Base-by-base conservation (phyloP, 2,797 vertebrate genomes). In the Synanceia verrucosa region DNA sequence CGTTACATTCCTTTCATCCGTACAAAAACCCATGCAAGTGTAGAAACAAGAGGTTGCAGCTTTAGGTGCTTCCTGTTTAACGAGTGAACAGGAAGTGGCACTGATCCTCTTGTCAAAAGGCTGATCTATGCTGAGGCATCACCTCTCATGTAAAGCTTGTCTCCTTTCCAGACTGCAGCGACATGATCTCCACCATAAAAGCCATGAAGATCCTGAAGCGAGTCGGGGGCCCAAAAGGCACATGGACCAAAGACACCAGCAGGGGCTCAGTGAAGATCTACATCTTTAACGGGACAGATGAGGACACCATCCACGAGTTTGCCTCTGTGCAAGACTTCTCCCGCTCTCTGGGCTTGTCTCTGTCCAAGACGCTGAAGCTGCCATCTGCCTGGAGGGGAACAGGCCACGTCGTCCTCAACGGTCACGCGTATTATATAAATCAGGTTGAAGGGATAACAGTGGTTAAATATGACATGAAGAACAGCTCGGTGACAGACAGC, bases 191-290 rank as follows among this genome's bases (percentile, higher is more conserved):
- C 50, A 97, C 92, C 5, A 93, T 99, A 76, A 97, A 95, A 83
- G 96, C 96, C 85, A 98, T 99, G 97, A 99, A 99, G 94, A 98
- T 99, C 85, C 76, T 99, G 65, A 99, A 99, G 90, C 92, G 96
- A 14, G 93, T 95, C 0, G 98, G 98, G 5, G 94, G 95, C 5
- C 4, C 93, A 2, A 93, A 95, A 1, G 98, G 98, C 31, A 94
- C 94, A 53, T 99, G 98, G 98, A 97, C 95, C 84, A 98, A 96
- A 90, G 98, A 99, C 28, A 93, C 93, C 0, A 76, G 81, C 70
- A 65, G 72, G 1, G 85, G 68, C 36, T 91, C 94, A 0, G 96
- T 96, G 78, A 97, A 96, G 91, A 93, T 99, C 76, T 99, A 95
- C 9, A 91, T 99, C 28, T 95, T 99, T 0, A 97, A 98, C 0